These are phyloP conservation scores for Timema cristinae DNA, from an alignment of 2,888 invertebrate genomes.

Conservation along the genomic window DNA sequence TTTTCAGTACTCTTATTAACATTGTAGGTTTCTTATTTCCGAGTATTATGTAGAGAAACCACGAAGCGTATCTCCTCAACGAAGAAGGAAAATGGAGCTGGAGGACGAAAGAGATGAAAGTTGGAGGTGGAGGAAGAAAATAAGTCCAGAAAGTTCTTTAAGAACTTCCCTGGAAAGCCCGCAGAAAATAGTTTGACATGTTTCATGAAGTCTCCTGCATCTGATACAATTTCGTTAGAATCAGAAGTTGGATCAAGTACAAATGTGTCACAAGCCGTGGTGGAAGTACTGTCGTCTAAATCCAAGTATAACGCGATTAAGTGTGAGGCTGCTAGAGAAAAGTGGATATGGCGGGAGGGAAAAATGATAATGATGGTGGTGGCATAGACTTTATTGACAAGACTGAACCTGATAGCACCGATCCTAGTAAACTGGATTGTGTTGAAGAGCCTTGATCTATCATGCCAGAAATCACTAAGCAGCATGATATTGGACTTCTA, in stretches of 20 bases:
- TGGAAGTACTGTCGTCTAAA: too few relatives aligned
- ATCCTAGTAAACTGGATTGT: too few relatives aligned
- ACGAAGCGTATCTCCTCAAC: background rate
- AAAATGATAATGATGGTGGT: background rate
- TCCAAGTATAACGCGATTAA: background rate
- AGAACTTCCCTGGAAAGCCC: background rate
- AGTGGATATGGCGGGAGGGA: background rate
- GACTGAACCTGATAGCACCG: too few relatives aligned
- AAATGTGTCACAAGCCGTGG: background rate
- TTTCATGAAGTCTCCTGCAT: background rate
- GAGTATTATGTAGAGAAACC: background rate
- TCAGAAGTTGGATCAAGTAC: background rate
- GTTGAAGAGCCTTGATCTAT: background rate
- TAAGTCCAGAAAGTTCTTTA: background rate
- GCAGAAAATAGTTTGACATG: background rate
- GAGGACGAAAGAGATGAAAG: background rate
- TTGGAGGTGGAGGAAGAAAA: background rate
- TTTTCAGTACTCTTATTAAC: too few relatives aligned
- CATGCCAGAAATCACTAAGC: background rate
- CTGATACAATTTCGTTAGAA: background rate
- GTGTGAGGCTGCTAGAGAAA: background rate
- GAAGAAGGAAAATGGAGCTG: background rate
- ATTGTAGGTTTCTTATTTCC: background rate
- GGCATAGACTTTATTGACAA: background rate
- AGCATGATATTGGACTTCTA: background rate